Percentiles rank a stretch among this genome's conserved stretches.
Evolutionary conservation across 2,888 invertebrate species (phyloP).

Genomic region (Chloroclysta siterata): DNA sequence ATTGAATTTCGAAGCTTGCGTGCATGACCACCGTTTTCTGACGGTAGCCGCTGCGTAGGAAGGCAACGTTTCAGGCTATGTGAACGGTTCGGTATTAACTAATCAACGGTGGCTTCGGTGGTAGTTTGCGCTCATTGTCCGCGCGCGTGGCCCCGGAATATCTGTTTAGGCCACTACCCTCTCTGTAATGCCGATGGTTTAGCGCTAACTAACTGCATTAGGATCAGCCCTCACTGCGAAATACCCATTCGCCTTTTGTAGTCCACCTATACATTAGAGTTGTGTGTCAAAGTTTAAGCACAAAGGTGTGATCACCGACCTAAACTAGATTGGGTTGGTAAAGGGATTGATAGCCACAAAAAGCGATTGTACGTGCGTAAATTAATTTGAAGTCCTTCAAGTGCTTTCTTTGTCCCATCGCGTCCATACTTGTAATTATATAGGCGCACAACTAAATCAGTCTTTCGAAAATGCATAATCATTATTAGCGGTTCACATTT

Average conservation of each 20-base stretch:
- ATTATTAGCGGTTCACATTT: too few species aligned
- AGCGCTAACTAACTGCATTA: conserved; percentile 70
- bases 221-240: conserved; percentile 47
- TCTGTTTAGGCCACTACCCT: conserved; percentile 83
- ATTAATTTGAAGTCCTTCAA: too few species aligned
- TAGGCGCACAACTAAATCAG: too few species aligned
- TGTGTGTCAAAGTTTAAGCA: not conserved
- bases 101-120: conserved; percentile 81
- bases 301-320: not conserved
- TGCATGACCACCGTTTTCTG: not conserved
- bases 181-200: conserved; percentile 76
- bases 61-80: conserved; percentile 66
- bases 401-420: too few species aligned
- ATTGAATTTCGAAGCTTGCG: not conserved
- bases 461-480: too few species aligned
- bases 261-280: not conserved
- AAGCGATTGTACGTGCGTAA: not conserved
- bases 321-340: not conserved
- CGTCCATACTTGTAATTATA: too few species aligned
- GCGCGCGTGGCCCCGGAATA: conserved; percentile 81
- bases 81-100: conserved; percentile 80
- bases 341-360: not conserved
- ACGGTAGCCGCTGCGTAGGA: conserved; percentile 1
- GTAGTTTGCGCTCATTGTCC: conserved; percentile 83
- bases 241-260: conserved; percentile 1